Conservation (phyloP, 1,140 invertebrate genomes). For the honey bee (Apis mellifera) region DNA sequence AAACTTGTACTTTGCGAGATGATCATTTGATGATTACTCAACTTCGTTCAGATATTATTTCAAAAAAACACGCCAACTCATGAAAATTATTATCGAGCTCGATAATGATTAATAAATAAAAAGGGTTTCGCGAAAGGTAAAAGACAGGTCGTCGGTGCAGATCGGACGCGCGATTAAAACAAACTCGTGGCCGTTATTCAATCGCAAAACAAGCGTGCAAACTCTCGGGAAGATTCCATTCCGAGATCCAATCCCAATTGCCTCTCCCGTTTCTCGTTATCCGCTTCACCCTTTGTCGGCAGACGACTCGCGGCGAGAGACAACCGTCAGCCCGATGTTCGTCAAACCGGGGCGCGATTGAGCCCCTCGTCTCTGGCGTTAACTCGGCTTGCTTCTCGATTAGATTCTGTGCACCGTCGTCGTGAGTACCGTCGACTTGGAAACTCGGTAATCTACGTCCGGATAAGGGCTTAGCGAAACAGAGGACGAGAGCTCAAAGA, state of each 20-base stretch:
- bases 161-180: too few species aligned
- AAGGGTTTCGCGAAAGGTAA: too few species aligned
- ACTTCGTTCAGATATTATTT: too few species aligned
- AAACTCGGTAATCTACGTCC: constrained; percentile 40
- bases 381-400: constrained; percentile 38
- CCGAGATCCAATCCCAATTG: neutral
- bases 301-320: neutral
- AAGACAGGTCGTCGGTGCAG: too few species aligned
- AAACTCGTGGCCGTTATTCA: too few species aligned
- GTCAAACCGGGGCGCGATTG: constrained; percentile 21
- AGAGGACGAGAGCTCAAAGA: constrained; percentile 28
- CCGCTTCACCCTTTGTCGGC: neutral
- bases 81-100: too few species aligned
- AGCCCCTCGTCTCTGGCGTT: constrained; percentile 17
- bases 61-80: too few species aligned
- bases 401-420: constrained; percentile 7
- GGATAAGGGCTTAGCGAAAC: constrained; percentile 45
- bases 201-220: neutral
- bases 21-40: too few species aligned
- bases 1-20: too few species aligned
- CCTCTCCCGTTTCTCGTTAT: neutral
- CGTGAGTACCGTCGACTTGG: constrained; percentile 32
- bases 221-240: neutral
- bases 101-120: too few species aligned
- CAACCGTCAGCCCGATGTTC: constrained; percentile 10